phyloP scores from a whole-genome alignment of 2,888 invertebrate species.

The Macaria liturata region DNA sequence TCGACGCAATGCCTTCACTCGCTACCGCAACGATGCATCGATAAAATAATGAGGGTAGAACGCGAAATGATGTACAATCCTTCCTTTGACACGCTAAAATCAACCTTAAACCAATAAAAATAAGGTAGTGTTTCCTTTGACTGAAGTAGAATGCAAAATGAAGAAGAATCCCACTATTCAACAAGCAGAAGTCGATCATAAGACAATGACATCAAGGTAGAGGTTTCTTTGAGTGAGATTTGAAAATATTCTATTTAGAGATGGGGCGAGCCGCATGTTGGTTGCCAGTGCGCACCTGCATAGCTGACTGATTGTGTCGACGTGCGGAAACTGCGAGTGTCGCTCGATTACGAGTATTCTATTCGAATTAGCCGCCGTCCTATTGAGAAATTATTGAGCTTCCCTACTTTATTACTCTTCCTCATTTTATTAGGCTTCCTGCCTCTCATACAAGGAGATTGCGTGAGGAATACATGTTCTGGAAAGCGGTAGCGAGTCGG shows the following conservation, averaged over 20 bases:
- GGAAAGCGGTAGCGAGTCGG: not conserved
- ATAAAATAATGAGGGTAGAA: conserved; percentile 17
- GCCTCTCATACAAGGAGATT: conserved; percentile 6
- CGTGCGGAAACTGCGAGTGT: conserved; percentile 16
- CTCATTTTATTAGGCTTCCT: conserved; percentile 9
- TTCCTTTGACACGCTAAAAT: not conserved
- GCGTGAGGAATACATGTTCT: conserved; percentile 5
- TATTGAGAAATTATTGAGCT: conserved; percentile 11
- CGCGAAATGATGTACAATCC: conserved; percentile 1
- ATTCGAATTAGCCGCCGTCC: conserved; percentile 15
- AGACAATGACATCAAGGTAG: too few relatives aligned
- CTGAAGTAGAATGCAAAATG: too few relatives aligned
- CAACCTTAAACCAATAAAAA: not conserved
- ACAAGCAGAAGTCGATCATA: too few relatives aligned
- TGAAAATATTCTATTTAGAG: conserved; percentile 1
- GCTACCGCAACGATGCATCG: conserved; percentile 19
- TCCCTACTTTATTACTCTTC: not conserved
- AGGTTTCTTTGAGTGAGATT: not conserved
- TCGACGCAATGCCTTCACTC: conserved; percentile 10
- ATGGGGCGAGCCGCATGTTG: conserved; percentile 3
- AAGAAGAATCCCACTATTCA: too few relatives aligned
- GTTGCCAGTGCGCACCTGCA: conserved; percentile 23
- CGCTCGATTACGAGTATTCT: conserved; percentile 14
- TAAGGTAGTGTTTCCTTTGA: conserved; percentile 1
- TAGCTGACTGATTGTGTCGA: conserved; percentile 20